Conservation (phyloP, 1,140 invertebrate species). For the Spodoptera frugiperda region DNA sequence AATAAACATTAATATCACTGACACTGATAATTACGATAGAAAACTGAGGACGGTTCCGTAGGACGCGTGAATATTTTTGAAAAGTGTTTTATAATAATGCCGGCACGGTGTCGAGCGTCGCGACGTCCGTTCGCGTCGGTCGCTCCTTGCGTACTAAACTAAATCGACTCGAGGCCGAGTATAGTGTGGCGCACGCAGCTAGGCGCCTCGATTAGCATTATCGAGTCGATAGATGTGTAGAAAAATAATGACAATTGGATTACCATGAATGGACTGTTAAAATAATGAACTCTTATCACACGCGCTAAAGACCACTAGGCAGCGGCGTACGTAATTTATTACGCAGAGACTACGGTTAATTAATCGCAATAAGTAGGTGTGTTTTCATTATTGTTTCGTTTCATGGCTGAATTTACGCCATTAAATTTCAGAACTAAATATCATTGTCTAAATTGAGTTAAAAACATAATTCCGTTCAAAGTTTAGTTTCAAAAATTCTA, state of each 20-base stretch:
- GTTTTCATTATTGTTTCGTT: no score
- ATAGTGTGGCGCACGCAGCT: slow-evolving; percentile 76
- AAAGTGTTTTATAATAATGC: slow-evolving; percentile 64
- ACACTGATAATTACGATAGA: slow-evolving; percentile 51
- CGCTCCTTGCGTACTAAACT: slow-evolving; percentile 74
- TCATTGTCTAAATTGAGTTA: no score
- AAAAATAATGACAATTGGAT: slow-evolving; percentile 51
- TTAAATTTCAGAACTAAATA: no score
- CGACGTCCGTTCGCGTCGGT: slow-evolving; percentile 62
- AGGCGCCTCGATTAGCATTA: slow-evolving; percentile 66
- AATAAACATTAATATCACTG: slow-evolving; percentile 33
- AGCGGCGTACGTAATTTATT: not conserved
- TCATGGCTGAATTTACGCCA: no score
- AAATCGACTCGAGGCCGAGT: slow-evolving; percentile 64
- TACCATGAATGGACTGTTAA: slow-evolving; percentile 20
- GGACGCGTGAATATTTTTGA: slow-evolving; percentile 56
- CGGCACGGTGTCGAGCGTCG: slow-evolving; percentile 55
- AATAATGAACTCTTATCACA: slow-evolving; percentile 23
- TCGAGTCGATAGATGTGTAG: slow-evolving; percentile 71
- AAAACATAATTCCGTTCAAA: no score
- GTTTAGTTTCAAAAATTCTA: no score
- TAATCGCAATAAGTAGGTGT: no score
- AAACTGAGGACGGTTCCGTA: slow-evolving; percentile 54
- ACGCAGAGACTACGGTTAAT: not conserved
- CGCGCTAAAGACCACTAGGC: not conserved